Evolutionary conservation across 2,888 invertebrate species (phyloP).

Genomic region (Ferdinandea cuprea): DNA sequence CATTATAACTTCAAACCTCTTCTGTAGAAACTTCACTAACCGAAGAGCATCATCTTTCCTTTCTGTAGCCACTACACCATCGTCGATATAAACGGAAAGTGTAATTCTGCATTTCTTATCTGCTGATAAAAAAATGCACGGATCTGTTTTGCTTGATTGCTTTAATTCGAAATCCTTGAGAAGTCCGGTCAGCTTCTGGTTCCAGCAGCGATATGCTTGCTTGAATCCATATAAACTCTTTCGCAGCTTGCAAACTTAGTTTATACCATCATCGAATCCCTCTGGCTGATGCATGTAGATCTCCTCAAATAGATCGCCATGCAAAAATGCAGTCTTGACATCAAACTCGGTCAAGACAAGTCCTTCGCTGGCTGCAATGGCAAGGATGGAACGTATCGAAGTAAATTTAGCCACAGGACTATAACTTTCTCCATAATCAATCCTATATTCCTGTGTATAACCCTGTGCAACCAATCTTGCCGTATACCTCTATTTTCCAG

Average conservation of each 20-base stretch:
- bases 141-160: conserved; percentile 75
- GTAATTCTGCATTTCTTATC: conserved; percentile 19
- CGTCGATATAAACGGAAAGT: no score
- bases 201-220: conserved; percentile 74
- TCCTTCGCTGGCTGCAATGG: conserved; percentile 52
- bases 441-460: conserved; percentile 76
- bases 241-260: conserved; percentile 48
- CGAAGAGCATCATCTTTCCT: conserved; percentile 19
- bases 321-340: conserved; percentile 63
- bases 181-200: conserved; percentile 72
- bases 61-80: conserved; percentile 34
- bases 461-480: conserved; percentile 77
- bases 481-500: conserved; percentile 74
- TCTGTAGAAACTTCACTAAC: conserved; percentile 22
- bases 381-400: conserved; percentile 70
- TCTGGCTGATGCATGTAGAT: conserved; percentile 53
- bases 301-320: conserved; percentile 50
- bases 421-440: conserved; percentile 78
- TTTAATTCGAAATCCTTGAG: no score
- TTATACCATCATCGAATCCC: conserved; percentile 64
- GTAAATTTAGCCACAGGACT: conserved; percentile 76
- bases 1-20: conserved; percentile 11
- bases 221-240: conserved; percentile 74
- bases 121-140: conserved; percentile 73
- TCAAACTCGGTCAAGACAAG: conserved; percentile 62